phyloP scores from a whole-genome alignment of 2,113 vertebrate genomes.

The Lophius piscatorius region DNA sequence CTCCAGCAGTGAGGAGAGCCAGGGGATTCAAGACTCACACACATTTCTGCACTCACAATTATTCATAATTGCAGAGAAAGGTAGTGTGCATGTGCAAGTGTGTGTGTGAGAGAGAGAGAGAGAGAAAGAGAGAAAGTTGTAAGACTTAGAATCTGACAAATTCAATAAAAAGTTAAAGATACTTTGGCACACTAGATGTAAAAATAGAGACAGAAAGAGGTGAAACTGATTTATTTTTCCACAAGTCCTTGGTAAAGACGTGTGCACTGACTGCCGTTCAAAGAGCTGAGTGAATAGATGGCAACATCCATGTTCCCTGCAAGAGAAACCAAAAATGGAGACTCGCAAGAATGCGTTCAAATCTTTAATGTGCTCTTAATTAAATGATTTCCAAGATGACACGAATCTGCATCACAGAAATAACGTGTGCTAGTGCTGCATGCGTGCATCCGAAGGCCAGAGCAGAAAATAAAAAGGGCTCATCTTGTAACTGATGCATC shows the following conservation, averaged over 20 bases:
- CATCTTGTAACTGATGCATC: conserved; percentile 2
- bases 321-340: conserved; percentile 10
- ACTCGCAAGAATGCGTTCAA: not conserved
- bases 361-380: not conserved
- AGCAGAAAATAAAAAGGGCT: not conserved
- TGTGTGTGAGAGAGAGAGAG: conserved; percentile 8
- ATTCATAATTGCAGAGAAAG: conserved; percentile 82
- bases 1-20: conserved; percentile 67
- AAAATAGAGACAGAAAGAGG: conserved; percentile 11
- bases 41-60: conserved; percentile 81
- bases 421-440: too few species aligned
- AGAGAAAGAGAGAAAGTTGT: conserved; percentile 38
- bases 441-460: not conserved
- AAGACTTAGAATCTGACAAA: conserved; percentile 48
- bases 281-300: conserved; percentile 60
- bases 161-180: conserved; percentile 36
- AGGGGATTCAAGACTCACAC: conserved; percentile 71
- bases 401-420: not conserved
- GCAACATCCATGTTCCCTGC: conserved; percentile 9
- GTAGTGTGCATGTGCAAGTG: conserved; percentile 13
- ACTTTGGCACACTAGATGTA: conserved; percentile 36
- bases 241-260: conserved; percentile 64
- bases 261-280: conserved; percentile 82
- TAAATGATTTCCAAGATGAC: not conserved
- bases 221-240: conserved; percentile 68